A percentile compares a stretch with the other conserved stretches of the same genome.
Evolutionary conservation across 2,797 vertebrate species (phyloP).

Genomic region (Sebastes wilsoni): DNA sequence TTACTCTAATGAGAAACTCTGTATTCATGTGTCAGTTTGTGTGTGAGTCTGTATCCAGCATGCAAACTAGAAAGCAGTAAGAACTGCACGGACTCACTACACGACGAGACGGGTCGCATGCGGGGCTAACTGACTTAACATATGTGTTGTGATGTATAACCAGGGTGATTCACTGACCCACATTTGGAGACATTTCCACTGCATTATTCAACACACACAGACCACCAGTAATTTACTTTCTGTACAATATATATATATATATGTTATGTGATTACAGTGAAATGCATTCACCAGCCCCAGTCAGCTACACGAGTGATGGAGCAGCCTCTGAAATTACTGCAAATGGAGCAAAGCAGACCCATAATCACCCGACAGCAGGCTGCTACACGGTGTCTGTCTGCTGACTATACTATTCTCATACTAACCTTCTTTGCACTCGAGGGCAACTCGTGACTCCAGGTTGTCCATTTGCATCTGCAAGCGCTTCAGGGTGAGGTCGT

Average conservation of each 20-base stretch:
- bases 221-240: conserved; percentile 9
- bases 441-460: conserved; percentile 94
- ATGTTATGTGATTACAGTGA: conserved; percentile 35
- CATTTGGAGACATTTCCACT: conserved; percentile 31
- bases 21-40: conserved; percentile 11
- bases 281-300: conserved; percentile 3
- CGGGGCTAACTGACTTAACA: conserved; percentile 22
- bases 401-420: neutral
- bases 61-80: conserved; percentile 1
- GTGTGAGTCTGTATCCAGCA: neutral
- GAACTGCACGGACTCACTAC: neutral
- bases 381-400: neutral
- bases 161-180: conserved; percentile 42
- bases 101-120: conserved; percentile 11
- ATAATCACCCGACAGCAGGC: neutral
- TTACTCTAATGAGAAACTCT: conserved; percentile 23
- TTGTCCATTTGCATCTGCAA: conserved; percentile 99
- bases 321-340: conserved; percentile 20
- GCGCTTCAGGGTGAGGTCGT: conserved; percentile 96
- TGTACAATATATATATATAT: neutral
- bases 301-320: conserved; percentile 10
- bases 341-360: conserved; percentile 3
- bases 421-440: conserved; percentile 98
- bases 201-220: conserved; percentile 52
- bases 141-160: conserved; percentile 31